These are phyloP conservation scores for Meandrina meandrites DNA, from an alignment of 92 coral and sea anemone genomes.

Conservation along the genomic window DNA sequence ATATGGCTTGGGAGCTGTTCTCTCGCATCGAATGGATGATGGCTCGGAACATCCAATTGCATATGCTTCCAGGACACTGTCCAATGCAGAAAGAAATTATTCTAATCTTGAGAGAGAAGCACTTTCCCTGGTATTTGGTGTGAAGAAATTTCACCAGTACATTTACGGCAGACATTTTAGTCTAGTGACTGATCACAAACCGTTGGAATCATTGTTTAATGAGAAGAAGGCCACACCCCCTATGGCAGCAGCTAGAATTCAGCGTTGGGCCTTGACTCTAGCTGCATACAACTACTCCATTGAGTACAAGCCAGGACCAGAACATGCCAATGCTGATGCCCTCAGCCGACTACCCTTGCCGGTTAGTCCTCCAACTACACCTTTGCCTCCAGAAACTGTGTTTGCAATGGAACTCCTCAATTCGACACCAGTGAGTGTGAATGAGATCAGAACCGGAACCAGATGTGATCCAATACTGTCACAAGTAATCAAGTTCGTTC, in stretches of 20 bases:
- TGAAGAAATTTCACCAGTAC: slow-evolving; percentile 38
- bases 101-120: slow-evolving; percentile 43
- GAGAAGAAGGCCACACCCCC: slow-evolving; percentile 57
- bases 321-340: slow-evolving; percentile 47
- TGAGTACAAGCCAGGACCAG: slow-evolving; percentile 57
- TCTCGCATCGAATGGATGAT: slow-evolving; percentile 28
- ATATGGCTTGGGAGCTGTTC: slow-evolving; percentile 25
- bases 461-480: background rate
- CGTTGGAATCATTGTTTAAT: slow-evolving; percentile 48
- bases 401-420: slow-evolving; percentile 31
- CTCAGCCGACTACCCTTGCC: slow-evolving; percentile 31
- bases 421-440: slow-evolving; percentile 29
- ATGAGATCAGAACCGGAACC: slow-evolving; percentile 19
- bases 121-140: slow-evolving; percentile 11
- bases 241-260: slow-evolving; percentile 56
- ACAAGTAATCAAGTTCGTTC: too few relatives aligned
- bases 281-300: slow-evolving; percentile 47
- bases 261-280: slow-evolving; percentile 22
- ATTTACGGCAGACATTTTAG: slow-evolving; percentile 64
- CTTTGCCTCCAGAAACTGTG: slow-evolving; percentile 30
- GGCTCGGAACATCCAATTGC: slow-evolving; percentile 22
- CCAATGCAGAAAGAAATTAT: slow-evolving; percentile 32
- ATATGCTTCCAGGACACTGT: slow-evolving; percentile 14
- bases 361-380: slow-evolving; percentile 17
- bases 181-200: slow-evolving; percentile 62